These are phyloP conservation scores for Margarornis squamiger DNA, from an alignment of 2,797 vertebrate species.

Conservation along the genomic window DNA sequence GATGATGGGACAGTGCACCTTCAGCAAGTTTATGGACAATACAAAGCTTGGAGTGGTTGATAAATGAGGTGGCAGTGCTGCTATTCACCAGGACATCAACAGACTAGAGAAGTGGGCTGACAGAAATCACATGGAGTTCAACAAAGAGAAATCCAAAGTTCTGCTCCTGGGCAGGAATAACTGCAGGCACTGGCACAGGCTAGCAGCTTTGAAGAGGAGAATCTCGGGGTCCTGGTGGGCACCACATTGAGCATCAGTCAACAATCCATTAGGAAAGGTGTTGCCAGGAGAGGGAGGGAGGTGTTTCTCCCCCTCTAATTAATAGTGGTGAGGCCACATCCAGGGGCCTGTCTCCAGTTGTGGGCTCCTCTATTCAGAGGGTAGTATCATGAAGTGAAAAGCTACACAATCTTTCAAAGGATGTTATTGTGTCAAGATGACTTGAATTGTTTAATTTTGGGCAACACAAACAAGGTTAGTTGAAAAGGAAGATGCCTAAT, in stretches of 20 bases:
- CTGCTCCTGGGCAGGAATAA: neutral
- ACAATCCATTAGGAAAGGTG: neutral
- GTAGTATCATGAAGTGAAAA: neutral
- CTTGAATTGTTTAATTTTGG: neutral
- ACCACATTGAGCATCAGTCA: neutral
- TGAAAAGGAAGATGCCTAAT: neutral
- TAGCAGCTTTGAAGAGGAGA: neutral
- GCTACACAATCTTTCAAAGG: neutral
- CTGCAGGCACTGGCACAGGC: neutral
- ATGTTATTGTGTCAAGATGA: neutral
- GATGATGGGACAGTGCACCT: neutral
- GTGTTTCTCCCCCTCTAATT: neutral
- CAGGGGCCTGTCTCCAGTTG: neutral
- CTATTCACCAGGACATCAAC: neutral
- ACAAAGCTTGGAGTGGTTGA: neutral
- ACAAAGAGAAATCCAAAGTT: neutral
- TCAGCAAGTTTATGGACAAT: neutral
- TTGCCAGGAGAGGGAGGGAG: neutral
- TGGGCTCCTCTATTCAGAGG: neutral
- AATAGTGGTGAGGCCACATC: neutral
- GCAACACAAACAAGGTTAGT: neutral
- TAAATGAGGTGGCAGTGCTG: neutral
- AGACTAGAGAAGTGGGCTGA: neutral
- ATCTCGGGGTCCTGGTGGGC: neutral
- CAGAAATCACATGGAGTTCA: neutral